Evolutionary conservation across 2,113 vertebrate species (phyloP).

Genomic region (Cromileptes altivelis): DNA sequence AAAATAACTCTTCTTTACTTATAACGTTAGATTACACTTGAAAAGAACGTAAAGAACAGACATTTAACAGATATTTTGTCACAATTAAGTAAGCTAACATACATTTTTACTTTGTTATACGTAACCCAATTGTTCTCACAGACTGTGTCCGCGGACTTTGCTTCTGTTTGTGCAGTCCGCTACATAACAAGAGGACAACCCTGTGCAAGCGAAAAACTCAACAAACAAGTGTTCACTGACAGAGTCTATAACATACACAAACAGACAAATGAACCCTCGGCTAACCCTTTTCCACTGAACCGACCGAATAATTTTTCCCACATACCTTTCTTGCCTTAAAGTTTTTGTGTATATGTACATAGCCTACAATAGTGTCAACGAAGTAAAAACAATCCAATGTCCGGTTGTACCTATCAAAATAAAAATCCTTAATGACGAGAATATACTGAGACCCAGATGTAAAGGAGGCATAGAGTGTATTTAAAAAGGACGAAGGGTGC

Average conservation of each 20-base stretch:
- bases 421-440: background rate
- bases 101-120: background rate
- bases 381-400: background rate
- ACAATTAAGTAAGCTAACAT: background rate
- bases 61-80: background rate
- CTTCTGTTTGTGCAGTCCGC: background rate
- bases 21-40: background rate
- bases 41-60: background rate
- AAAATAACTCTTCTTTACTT: background rate
- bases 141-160: background rate
- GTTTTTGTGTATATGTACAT: slow-evolving; percentile 37
- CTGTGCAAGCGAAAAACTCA: background rate
- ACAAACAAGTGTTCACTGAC: background rate
- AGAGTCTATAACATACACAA: background rate
- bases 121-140: background rate
- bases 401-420: slow-evolving; percentile 47
- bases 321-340: slow-evolving; percentile 48
- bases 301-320: background rate
- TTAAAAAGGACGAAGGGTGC: background rate
- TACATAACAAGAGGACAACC: slow-evolving; percentile 12
- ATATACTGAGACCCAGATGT: no score
- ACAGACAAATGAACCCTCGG: background rate
- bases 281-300: background rate
- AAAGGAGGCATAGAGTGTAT: background rate
- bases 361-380: background rate